phyloP scores from a whole-genome alignment of 2,888 invertebrate genomes.

The Erebia epiphron region DNA sequence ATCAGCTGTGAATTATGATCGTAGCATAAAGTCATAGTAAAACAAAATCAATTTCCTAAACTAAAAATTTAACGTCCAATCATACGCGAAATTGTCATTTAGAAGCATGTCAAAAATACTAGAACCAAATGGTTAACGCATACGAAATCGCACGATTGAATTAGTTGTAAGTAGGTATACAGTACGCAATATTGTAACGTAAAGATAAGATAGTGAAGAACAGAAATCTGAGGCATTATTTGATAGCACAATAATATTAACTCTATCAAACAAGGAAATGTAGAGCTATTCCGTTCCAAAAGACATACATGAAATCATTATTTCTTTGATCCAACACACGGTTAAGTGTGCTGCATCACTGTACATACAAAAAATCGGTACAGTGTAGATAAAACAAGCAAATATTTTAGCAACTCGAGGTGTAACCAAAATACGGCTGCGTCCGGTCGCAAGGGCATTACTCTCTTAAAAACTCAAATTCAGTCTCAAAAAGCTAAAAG shows the following conservation, averaged over 20 bases:
- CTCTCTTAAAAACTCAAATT: conserved; percentile 48
- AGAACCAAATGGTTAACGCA: neutral
- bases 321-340: conserved; percentile 23
- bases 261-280: conserved; percentile 63
- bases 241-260: conserved; percentile 39
- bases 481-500: conserved; percentile 21
- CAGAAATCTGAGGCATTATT: conserved; percentile 38
- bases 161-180: neutral
- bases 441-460: conserved; percentile 74
- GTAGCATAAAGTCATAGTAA: no score
- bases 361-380: conserved; percentile 31
- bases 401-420: conserved; percentile 60
- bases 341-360: conserved; percentile 32
- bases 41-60: neutral
- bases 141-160: neutral
- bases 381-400: conserved; percentile 45
- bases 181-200: neutral
- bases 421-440: conserved; percentile 59
- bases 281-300: conserved; percentile 50
- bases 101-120: neutral
- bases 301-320: conserved; percentile 47
- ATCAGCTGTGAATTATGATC: no score
- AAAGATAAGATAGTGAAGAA: conserved; percentile 41
- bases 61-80: neutral
- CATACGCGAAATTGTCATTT: no score